Evolutionary conservation across 2,113 vertebrate genomes (phyloP).

Genomic region (Vanacampus margaritifer): DNA sequence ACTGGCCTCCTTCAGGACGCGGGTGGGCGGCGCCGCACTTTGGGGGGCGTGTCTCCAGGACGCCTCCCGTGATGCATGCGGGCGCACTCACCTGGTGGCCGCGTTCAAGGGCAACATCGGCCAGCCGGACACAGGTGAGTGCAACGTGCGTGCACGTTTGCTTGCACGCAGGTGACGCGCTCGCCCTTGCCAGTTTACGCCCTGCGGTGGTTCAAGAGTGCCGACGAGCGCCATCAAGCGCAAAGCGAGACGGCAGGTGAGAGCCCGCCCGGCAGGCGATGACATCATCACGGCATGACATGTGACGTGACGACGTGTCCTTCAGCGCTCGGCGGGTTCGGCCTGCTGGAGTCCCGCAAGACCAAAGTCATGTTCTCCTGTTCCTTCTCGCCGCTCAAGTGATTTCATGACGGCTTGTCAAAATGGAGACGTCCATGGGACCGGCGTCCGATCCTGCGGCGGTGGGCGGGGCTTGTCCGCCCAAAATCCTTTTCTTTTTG

Average conservation of each 20-base stretch:
- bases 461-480: not conserved
- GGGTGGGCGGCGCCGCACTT: constrained; percentile 82
- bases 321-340: constrained; percentile 67
- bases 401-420: constrained; percentile 17
- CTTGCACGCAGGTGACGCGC: not conserved
- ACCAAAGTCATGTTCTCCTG: constrained; percentile 81
- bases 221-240: constrained; percentile 74
- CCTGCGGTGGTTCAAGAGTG: constrained; percentile 84
- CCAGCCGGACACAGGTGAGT: constrained; percentile 79
- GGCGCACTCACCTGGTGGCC: constrained; percentile 80
- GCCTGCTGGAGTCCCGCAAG: constrained; percentile 78
- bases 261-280: constrained; percentile 11
- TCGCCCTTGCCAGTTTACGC: constrained; percentile 73
- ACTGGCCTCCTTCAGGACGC: constrained; percentile 83
- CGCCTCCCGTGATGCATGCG: constrained; percentile 72
- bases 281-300: not conserved
- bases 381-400: constrained; percentile 82
- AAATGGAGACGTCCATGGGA: not conserved
- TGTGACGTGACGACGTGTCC: not conserved
- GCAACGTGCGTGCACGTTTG: not conserved
- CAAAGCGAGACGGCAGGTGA: constrained; percentile 87
- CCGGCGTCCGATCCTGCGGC: not conserved
- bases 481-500: not conserved
- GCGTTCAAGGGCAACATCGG: constrained; percentile 88
- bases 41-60: constrained; percentile 81